Conservation (phyloP, 2,888 invertebrate species). For the Drosophila formosana region DNA sequence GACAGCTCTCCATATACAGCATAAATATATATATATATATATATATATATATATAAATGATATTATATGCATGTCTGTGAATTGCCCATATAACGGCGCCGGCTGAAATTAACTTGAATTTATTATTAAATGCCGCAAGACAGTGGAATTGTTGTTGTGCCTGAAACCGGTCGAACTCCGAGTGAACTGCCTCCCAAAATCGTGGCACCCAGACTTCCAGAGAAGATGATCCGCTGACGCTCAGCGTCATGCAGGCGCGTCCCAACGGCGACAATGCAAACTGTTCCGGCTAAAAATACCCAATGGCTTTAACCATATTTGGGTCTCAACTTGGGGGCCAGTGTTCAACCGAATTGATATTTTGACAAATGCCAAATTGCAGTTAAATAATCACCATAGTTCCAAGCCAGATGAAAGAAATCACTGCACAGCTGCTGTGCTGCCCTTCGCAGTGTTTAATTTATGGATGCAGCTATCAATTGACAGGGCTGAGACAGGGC, state of each 20-base stretch:
- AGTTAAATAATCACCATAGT: constrained; percentile 32
- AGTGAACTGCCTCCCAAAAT: constrained; percentile 14
- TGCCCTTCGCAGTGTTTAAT: constrained; percentile 49
- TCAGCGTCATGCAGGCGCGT: constrained; percentile 59
- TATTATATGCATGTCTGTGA: constrained; percentile 25
- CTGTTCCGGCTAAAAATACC: constrained; percentile 61
- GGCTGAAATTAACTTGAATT: constrained; percentile 70
- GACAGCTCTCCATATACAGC: constrained; percentile 18
- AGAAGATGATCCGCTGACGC: constrained; percentile 7
- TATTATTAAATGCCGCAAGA: constrained; percentile 60
- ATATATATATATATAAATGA: constrained; percentile 6
- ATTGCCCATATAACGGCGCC: constrained; percentile 76
- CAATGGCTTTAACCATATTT: constrained; percentile 31
- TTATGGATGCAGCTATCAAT: constrained; percentile 42
- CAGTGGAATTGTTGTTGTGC: constrained; percentile 10
- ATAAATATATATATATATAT: constrained; percentile 2
- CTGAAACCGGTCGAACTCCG: constrained; percentile 58
- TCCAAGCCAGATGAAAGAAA: neutral
- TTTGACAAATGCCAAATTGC: constrained; percentile 60
- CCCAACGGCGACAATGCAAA: constrained; percentile 75
- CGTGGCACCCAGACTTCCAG: neutral
- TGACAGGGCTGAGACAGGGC: constrained; percentile 23
- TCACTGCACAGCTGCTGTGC: constrained; percentile 1
- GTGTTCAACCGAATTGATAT: constrained; percentile 38
- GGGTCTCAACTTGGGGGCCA: constrained; percentile 20